Evolutionary conservation across 2,797 vertebrate species (phyloP).

Genomic region (Acanthurus leucopareius): DNA sequence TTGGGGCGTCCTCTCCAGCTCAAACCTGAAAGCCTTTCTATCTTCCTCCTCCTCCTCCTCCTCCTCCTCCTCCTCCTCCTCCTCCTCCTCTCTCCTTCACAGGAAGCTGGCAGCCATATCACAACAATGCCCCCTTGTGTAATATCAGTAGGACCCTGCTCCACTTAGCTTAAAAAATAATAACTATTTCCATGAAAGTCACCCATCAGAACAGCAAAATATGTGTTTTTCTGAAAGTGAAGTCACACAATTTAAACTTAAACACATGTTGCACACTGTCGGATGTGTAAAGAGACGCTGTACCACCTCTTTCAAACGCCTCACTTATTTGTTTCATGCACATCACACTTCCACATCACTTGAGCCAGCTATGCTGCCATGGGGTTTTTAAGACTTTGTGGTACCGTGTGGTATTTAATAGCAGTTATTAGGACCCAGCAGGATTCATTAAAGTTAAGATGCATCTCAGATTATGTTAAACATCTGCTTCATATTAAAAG

Average conservation of each 20-base stretch:
- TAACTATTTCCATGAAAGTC: too few relatives aligned
- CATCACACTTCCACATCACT: conserved; percentile 27
- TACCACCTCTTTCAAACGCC: too few relatives aligned
- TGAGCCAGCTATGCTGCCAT: neutral
- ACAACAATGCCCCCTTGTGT: too few relatives aligned
- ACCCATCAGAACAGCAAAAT: too few relatives aligned
- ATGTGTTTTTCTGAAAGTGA: neutral
- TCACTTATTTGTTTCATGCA: conserved; percentile 10
- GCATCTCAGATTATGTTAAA: conserved; percentile 72
- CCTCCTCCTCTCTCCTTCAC: too few relatives aligned
- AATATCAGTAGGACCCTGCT: too few relatives aligned
- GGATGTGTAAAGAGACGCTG: neutral
- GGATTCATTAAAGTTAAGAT: conserved; percentile 76
- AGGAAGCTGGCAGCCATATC: too few relatives aligned
- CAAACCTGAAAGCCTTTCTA: too few relatives aligned
- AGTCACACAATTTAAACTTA: neutral
- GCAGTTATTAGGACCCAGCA: conserved; percentile 58
- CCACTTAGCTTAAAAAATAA: too few relatives aligned
- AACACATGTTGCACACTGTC: conserved; percentile 4
- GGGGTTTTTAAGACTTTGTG: conserved; percentile 23
- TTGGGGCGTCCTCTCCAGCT: too few relatives aligned
- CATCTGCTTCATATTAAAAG: conserved; percentile 74
- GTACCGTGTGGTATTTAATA: conserved; percentile 51
- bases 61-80: too few relatives aligned
- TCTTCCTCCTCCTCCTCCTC: too few relatives aligned